Base-by-base conservation (phyloP, 2,888 invertebrate genomes). In the Oconnorella tubifera region DNA sequence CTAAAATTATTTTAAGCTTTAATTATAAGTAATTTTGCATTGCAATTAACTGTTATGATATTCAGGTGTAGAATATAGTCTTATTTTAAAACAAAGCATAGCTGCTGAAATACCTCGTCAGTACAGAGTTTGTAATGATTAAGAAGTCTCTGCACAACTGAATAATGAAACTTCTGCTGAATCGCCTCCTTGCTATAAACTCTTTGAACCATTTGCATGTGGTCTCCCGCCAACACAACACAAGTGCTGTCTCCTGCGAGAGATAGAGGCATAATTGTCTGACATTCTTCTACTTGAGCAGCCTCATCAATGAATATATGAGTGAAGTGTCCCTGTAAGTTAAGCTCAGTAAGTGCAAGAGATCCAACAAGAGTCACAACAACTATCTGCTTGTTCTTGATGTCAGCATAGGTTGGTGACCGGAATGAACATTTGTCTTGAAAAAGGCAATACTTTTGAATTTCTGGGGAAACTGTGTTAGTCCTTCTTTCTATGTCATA, bases 281-380 rank as follows among this genome's bases (percentile, higher is more conserved):
- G 76, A 62, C 77, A 76, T 68, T 80, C 80, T 53, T 49, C 33
- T 23, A 49, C 74, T 71, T 79, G 78, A 0, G 74, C 79, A n/a
- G 78, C 78, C 59, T 79, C 79, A 66, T 79, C 79, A 19, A 79
- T 68, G 59, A 80, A 78, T 64, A 80, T 76, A 65, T 80, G 78
- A 3, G 76, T 75, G 67, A 80, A 80, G 63, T 68, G 31, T n/a
- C 53, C 53, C 6, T 2, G 23, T 1, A 49, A 23, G 4, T 66
- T 63, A 29, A 75, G 66, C 3, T 73, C 67, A 14, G 53, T 33
- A 25, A 80, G 69, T n/a, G 71, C 64, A 56, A 78, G 70, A 1
- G 78, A 75, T 25, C 73, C 75, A 50, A 73, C 74, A 33, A 79
- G 72, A 0, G 80, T 79, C 4, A 74, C 74, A 10, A 80, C 73